A percentile compares a stretch with the other conserved stretches of the same genome.
phyloP scores from a whole-genome alignment of 2,113 vertebrate genomes.

The Oreotrochilus melanogaster region DNA sequence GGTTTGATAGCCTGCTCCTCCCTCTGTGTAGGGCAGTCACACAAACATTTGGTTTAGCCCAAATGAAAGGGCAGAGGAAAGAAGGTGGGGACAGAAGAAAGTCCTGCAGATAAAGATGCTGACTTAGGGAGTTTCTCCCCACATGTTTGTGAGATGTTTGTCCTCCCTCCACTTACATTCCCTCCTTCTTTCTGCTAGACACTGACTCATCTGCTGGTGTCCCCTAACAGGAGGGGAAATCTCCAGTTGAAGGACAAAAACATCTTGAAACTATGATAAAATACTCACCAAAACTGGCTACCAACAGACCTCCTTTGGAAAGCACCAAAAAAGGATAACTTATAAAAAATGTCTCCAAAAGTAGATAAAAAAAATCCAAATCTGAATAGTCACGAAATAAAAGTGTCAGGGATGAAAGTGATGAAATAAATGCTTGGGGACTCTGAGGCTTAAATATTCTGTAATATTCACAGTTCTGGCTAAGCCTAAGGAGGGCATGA shows the following conservation, averaged over 20 bases:
- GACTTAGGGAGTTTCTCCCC: background rate
- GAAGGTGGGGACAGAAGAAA: background rate
- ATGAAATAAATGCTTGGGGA: background rate
- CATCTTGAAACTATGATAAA: background rate
- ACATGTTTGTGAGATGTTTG: background rate
- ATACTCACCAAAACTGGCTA: background rate
- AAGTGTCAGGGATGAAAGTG: background rate
- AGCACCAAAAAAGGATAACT: rapidly evolving
- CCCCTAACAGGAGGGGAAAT: background rate
- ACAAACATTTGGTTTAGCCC: background rate
- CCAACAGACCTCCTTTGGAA: background rate
- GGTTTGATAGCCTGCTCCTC: background rate
- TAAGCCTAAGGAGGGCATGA: background rate
- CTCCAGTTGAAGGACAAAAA: background rate
- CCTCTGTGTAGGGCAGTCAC: background rate
- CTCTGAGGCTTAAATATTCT: background rate
- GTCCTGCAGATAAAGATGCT: background rate
- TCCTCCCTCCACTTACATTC: background rate
- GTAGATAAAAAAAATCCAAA: background rate
- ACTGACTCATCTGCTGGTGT: background rate
- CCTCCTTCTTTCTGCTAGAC: background rate
- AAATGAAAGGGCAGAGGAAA: background rate
- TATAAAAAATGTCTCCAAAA: background rate
- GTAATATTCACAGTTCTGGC: background rate
- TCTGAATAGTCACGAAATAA: background rate